Base-by-base conservation (phyloP, 2,888 invertebrate species). In the Leucophenga maculata region DNA sequence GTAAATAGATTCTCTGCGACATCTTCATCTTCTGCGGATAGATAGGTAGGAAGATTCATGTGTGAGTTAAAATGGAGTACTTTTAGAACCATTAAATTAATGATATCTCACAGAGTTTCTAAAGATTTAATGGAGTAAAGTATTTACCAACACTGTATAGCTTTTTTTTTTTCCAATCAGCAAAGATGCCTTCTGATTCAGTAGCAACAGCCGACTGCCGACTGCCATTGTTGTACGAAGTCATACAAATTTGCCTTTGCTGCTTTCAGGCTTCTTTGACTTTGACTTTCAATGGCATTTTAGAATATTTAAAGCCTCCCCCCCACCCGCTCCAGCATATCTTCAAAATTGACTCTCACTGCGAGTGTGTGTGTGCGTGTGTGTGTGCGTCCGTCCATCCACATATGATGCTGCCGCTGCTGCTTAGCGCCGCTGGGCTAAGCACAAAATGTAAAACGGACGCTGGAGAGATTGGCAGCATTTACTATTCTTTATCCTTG, bases 201-300 rank as follows among this genome's bases (percentile, higher is more conserved):
- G 22, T 57, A 14, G 26, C 26, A 3, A 26, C 26, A 3, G 26
- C 26, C n/a, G n/a, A n/a, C n/a, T n/a, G n/a, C n/a, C n/a, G n/a
- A 9, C 55, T 26, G 57, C 11, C 31, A 26, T 31, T 57, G 57
- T 57, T 57, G 57, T 57, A 57, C 57, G 20, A 26, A 55, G 26
- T 26, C 57, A 57, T 14, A 57, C 14, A 57, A 31, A 11, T 14
- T 26, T 14, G 14, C 57, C 57, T 31, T 14, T 14, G 31, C 26
- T 31, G 13, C n/a, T 14, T 6, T 31, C 57, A 9, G 13, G 3
- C 16, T 50, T 50, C 16, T 59, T 32, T n/a, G 31, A 22, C 57
- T 57, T 57, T 16, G 59, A 32, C 32, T 59, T 59, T 59, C 32
- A 32, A 59, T 59, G 32, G 31, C 32, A 59, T 59, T 59, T 59